These are phyloP conservation scores for Pseudochaenichthys georgianus DNA, from an alignment of 2,797 vertebrate genomes.

Conservation along the genomic window DNA sequence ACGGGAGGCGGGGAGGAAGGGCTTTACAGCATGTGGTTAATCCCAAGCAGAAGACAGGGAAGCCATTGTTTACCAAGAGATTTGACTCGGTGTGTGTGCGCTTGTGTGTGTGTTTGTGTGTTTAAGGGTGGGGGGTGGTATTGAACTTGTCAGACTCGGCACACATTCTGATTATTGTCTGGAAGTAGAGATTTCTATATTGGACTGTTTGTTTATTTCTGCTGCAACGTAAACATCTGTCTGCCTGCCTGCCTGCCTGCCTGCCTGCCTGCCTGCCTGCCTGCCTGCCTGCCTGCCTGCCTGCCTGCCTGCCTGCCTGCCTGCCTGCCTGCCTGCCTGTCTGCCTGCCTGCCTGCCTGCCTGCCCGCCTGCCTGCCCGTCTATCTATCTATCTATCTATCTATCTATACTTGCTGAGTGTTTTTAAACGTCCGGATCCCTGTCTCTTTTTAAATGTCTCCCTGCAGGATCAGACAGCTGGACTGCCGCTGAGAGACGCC, in stretches of 20 bases:
- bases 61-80: slow-evolving; percentile 77
- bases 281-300: too few relatives aligned
- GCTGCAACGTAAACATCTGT: too few relatives aligned
- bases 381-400: too few relatives aligned
- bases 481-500: slow-evolving; percentile 91
- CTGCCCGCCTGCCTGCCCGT: too few relatives aligned
- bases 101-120: slow-evolving; percentile 41
- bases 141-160: slow-evolving; percentile 21
- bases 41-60: slow-evolving; percentile 79
- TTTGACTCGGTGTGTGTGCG: slow-evolving; percentile 51
- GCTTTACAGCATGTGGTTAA: slow-evolving; percentile 78
- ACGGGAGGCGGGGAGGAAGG: slow-evolving; percentile 51
- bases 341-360: too few relatives aligned
- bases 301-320: too few relatives aligned
- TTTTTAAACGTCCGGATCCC: slow-evolving; percentile 15
- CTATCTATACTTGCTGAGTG: slow-evolving; percentile 13
- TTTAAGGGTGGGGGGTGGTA: slow-evolving; percentile 34
- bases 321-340: too few relatives aligned
- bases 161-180: slow-evolving; percentile 13
- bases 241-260: too few relatives aligned
- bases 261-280: too few relatives aligned
- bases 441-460: slow-evolving; percentile 12
- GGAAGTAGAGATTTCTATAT: slow-evolving; percentile 3
- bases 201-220: too few relatives aligned
- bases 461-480: slow-evolving; percentile 93